Evolutionary conservation across 1,140 invertebrate species (phyloP).

Genomic region (Atta colombica): DNA sequence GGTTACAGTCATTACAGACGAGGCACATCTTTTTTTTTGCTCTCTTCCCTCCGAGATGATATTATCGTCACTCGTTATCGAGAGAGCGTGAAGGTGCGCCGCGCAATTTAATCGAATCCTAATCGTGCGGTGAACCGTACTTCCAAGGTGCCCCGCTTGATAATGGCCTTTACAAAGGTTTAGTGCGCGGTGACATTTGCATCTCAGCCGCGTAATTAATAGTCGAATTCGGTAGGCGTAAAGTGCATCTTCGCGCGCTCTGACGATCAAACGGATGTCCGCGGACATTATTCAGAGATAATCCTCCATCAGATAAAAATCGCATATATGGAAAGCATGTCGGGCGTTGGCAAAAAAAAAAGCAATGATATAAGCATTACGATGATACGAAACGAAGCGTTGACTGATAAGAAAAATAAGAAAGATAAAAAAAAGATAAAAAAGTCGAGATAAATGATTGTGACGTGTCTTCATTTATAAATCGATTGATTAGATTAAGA

Average conservation of each 20-base stretch:
- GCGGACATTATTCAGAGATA: not conserved
- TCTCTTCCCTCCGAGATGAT: not conserved
- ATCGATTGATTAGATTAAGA: not conserved
- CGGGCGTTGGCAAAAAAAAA: not conserved
- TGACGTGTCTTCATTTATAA: not conserved
- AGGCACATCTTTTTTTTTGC: not conserved
- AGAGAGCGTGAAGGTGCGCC: constrained; percentile 28
- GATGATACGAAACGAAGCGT: not conserved
- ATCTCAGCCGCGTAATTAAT: constrained; percentile 14
- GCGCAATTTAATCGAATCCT: constrained; percentile 41
- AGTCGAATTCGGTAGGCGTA: constrained; percentile 16
- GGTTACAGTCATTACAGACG: not conserved
- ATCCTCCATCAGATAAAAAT: not conserved
- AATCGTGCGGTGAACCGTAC: constrained; percentile 41
- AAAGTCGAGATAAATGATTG: not conserved
- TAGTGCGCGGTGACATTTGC: constrained; percentile 45
- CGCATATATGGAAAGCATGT: not conserved
- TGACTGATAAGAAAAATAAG: constrained; percentile 3
- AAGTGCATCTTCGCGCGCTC: not conserved
- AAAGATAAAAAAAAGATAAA: not conserved
- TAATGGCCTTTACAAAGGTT: constrained; percentile 47
- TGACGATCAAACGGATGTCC: not conserved
- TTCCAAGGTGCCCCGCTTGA: constrained; percentile 21
- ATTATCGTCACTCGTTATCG: constrained; percentile 43
- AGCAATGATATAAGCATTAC: not conserved